Evolutionary conservation across 2,113 vertebrate genomes (phyloP).

Genomic region (Ancistrus triradiatus): DNA sequence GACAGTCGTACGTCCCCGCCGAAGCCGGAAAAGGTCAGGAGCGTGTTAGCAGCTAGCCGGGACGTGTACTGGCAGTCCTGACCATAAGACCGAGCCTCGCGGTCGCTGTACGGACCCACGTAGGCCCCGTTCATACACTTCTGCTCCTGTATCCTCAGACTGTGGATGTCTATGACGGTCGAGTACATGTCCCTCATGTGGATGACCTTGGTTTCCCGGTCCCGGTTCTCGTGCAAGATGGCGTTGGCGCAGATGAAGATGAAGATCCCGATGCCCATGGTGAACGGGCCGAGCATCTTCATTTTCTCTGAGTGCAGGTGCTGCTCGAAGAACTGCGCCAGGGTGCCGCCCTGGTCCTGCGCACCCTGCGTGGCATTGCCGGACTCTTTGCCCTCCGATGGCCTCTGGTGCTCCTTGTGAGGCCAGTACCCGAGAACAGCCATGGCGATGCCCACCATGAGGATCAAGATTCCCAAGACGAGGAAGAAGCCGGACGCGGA

Average conservation of each 20-base stretch:
- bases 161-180: slow-evolving; percentile 96
- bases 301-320: slow-evolving; percentile 92
- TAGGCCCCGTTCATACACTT: slow-evolving; percentile 75
- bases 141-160: slow-evolving; percentile 81
- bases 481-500: slow-evolving; percentile 95
- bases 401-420: slow-evolving; percentile 69
- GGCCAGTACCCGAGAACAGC: slow-evolving; percentile 97
- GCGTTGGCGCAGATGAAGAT: slow-evolving; percentile 98
- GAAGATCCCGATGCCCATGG: slow-evolving; percentile 98
- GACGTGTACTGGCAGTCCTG: slow-evolving; percentile 68
- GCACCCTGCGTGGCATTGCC: slow-evolving; percentile 64
- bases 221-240: slow-evolving; percentile 95
- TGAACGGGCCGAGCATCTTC: slow-evolving; percentile 98
- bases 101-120: slow-evolving; percentile 62
- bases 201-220: slow-evolving; percentile 97
- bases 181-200: slow-evolving; percentile 99
- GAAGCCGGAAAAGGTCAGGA: slow-evolving; percentile 74
- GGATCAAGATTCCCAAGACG: slow-evolving; percentile 84
- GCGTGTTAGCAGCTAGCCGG: slow-evolving; percentile 73
- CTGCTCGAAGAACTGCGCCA: slow-evolving; percentile 85
- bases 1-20: slow-evolving; percentile 51
- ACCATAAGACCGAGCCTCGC: slow-evolving; percentile 63
- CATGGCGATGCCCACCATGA: slow-evolving; percentile 89
- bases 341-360: slow-evolving; percentile 62
- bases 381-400: slow-evolving; percentile 52